phyloP scores from a whole-genome alignment of 2,888 invertebrate species.

The Synanthedon andrenaeformis region DNA sequence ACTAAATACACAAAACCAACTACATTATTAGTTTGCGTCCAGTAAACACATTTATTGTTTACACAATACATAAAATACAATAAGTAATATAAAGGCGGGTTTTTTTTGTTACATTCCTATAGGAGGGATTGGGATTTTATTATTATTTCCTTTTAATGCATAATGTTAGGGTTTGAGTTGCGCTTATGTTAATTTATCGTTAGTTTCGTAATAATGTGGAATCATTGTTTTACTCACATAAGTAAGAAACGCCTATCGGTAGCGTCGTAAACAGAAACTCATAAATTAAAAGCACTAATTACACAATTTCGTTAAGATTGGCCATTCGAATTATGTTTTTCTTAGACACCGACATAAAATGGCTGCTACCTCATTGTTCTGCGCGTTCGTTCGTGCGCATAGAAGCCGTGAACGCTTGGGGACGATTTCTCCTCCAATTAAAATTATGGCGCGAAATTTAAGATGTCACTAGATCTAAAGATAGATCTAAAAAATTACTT shows the following conservation, averaged over 20 bases:
- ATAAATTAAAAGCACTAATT: slow-evolving; percentile 69
- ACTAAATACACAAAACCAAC: slow-evolving; percentile 34
- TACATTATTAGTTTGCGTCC: slow-evolving; percentile 25
- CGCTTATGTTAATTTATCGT: slow-evolving; percentile 30
- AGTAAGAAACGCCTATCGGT: slow-evolving; percentile 60
- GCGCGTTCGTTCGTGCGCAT: slow-evolving; percentile 72
- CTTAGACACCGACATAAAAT: slow-evolving; percentile 71
- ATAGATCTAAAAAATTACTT: slow-evolving; percentile 27
- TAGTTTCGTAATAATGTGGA: slow-evolving; percentile 31
- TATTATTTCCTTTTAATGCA: slow-evolving; percentile 20
- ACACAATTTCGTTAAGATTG: slow-evolving; percentile 70
- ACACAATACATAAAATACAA: slow-evolving; percentile 18
- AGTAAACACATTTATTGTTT: slow-evolving; percentile 26
- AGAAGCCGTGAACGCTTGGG: slow-evolving; percentile 72
- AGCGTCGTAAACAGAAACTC: slow-evolving; percentile 63
- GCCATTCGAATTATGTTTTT: slow-evolving; percentile 72
- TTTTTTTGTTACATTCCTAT: neutral
- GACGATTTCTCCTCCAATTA: slow-evolving; percentile 70
- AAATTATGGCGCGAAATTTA: slow-evolving; percentile 71
- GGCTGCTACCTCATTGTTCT: slow-evolving; percentile 72
- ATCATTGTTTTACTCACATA: slow-evolving; percentile 63
- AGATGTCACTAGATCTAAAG: slow-evolving; percentile 42
- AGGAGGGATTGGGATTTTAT: slow-evolving; percentile 21
- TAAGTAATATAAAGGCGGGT: neutral
- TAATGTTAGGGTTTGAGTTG: slow-evolving; percentile 43